Conservation (phyloP, 2,113 vertebrate species). For the Oxyruncus cristatus region DNA sequence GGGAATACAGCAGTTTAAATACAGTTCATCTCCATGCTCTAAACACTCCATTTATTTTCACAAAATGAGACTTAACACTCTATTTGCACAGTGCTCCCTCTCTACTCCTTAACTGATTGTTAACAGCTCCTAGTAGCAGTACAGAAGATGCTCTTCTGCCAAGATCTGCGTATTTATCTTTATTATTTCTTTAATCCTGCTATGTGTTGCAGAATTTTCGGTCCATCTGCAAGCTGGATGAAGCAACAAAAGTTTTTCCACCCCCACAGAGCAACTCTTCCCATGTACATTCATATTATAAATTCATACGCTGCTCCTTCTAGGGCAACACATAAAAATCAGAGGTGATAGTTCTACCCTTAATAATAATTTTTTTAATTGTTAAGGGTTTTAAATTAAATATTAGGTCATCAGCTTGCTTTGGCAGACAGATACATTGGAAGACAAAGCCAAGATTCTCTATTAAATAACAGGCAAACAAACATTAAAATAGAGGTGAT, state of each 20-base stretch:
- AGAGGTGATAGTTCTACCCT: neutral
- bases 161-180: neutral
- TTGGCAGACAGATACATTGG: neutral
- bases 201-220: neutral
- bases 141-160: neutral
- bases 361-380: neutral
- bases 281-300: neutral
- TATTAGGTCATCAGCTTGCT: neutral
- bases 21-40: neutral
- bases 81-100: neutral
- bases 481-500: neutral
- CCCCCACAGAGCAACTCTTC: neutral
- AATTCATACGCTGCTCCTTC: neutral
- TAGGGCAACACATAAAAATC: fast-evolving
- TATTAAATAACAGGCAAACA: neutral
- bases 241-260: neutral
- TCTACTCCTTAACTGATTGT: neutral
- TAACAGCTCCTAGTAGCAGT: neutral
- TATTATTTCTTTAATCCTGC: neutral
- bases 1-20: neutral
- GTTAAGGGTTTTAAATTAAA: neutral
- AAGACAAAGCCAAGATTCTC: neutral
- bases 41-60: neutral
- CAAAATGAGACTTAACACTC: neutral
- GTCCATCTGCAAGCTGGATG: neutral